phyloP scores from a whole-genome alignment of 2,888 invertebrate genomes.

The Cerastoderma edule region DNA sequence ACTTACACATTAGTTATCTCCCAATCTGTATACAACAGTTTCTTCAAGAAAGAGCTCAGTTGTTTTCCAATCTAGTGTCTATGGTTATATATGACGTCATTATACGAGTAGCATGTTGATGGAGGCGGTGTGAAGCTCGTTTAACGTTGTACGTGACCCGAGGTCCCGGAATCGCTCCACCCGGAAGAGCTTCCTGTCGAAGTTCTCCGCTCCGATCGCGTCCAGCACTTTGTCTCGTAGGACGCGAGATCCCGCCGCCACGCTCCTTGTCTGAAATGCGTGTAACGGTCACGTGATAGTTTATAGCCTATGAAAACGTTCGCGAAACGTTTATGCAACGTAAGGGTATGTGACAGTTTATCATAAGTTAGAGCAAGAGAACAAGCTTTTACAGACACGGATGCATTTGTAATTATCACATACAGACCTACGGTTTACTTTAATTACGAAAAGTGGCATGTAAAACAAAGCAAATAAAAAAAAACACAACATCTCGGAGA shows the following conservation, averaged over 20 bases:
- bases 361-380: too few species aligned
- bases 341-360: too few species aligned
- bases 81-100: too few species aligned
- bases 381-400: too few species aligned
- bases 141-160: conserved; percentile 52
- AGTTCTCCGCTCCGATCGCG: conserved; percentile 74
- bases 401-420: too few species aligned
- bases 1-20: too few species aligned
- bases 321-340: too few species aligned
- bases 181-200: conserved; percentile 76
- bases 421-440: neutral
- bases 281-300: neutral
- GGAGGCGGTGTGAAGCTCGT: conserved; percentile 48
- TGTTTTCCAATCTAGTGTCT: too few species aligned
- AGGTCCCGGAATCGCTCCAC: conserved; percentile 74
- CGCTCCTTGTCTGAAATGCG: conserved; percentile 72
- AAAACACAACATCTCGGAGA: too few species aligned
- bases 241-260: conserved; percentile 76
- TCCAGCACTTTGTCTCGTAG: conserved; percentile 76
- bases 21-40: too few species aligned
- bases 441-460: neutral
- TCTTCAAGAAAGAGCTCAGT: too few species aligned
- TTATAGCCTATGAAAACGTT: too few species aligned
- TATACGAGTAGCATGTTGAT: conserved; percentile 42
- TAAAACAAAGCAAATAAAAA: neutral